phyloP scores from a whole-genome alignment of 2,113 vertebrate genomes.

The Pelmatolapia mariae region DNA sequence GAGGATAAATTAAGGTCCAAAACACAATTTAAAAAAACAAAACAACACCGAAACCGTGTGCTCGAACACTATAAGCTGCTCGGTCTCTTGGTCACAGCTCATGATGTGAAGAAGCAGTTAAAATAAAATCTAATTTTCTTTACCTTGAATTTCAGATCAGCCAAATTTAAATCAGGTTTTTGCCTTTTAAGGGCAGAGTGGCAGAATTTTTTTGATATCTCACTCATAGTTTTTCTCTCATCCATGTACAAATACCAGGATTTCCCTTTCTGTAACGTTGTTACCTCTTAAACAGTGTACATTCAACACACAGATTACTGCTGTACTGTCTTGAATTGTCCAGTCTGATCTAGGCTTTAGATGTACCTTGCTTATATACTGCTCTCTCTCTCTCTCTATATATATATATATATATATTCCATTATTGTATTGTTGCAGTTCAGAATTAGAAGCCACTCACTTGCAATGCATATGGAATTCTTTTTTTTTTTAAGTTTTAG shows the following conservation, averaged over 20 bases:
- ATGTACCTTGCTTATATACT: background rate
- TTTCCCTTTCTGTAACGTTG: accelerated
- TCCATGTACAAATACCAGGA: background rate
- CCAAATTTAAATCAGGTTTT: background rate
- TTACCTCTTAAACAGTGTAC: background rate
- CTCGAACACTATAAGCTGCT: accelerated
- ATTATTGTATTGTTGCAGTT: background rate
- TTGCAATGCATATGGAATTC: background rate
- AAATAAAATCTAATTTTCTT: background rate
- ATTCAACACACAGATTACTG: background rate
- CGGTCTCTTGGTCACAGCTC: background rate
- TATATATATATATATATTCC: background rate
- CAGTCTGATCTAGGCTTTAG: constrained; percentile 23
- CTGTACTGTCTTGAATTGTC: background rate
- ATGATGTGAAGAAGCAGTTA: background rate
- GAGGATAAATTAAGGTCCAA: background rate
- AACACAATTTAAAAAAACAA: background rate
- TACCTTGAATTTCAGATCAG: background rate
- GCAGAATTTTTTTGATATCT: background rate
- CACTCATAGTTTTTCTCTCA: background rate
- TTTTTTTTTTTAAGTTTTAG: background rate
- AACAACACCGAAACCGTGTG: background rate
- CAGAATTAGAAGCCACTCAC: background rate
- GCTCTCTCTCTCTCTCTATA: accelerated
- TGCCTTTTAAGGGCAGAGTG: background rate